phyloP scores from a whole-genome alignment of 2,888 invertebrate species.

The Protodeltote pygarga region DNA sequence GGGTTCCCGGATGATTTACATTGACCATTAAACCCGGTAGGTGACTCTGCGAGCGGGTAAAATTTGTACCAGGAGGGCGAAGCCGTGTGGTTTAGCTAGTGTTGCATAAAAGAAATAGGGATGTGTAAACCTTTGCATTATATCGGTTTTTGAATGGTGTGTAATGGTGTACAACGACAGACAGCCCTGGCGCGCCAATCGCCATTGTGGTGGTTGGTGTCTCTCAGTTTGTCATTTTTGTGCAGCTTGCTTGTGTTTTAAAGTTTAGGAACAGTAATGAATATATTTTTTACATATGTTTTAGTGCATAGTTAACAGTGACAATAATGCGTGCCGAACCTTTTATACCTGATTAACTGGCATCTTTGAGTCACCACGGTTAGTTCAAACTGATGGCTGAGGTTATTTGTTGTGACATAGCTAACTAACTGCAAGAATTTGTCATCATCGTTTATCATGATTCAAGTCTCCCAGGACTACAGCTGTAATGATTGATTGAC shows the following conservation, averaged over 20 bases:
- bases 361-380: slow-evolving; percentile 83
- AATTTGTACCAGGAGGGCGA: too few species aligned
- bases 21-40: too few species aligned
- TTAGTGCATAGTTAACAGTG: slow-evolving; percentile 75
- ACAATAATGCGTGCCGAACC: slow-evolving; percentile 85
- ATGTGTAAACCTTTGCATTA: slow-evolving; percentile 24
- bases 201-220: slow-evolving; percentile 78
- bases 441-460: slow-evolving; percentile 61
- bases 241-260: slow-evolving; percentile 74
- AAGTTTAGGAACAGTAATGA: slow-evolving; percentile 72
- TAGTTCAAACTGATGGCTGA: slow-evolving; percentile 79
- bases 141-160: slow-evolving; percentile 62
- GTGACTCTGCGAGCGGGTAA: too few species aligned
- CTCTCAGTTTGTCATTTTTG: slow-evolving; percentile 71
- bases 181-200: slow-evolving; percentile 79
- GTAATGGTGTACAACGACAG: too few species aligned
- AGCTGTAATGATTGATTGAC: slow-evolving; percentile 9
- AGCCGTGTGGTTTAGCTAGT: too few species aligned
- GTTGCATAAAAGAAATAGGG: too few species aligned
- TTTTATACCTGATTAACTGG: slow-evolving; percentile 80
- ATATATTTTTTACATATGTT: slow-evolving; percentile 77
- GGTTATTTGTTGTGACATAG: slow-evolving; percentile 85
- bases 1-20: too few species aligned
- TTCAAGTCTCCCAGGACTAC: not conserved
- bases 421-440: slow-evolving; percentile 70